Base-by-base conservation (phyloP, 2,888 invertebrate genomes). In the Hesperia comma region DNA sequence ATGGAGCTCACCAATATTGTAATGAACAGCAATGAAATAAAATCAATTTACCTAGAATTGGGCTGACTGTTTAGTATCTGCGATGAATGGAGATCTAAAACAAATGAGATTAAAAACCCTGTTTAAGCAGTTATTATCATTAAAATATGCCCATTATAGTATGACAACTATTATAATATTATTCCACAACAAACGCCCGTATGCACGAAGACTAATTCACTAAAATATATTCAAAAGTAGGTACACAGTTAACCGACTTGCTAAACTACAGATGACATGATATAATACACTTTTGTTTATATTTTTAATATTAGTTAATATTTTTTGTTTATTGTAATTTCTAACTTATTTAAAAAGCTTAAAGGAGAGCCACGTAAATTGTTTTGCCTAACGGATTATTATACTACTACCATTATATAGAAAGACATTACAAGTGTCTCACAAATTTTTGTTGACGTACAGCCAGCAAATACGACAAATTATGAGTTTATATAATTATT, bases 21-120 rank as follows among this genome's bases (percentile, higher is more conserved):
- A 46, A 49, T 19, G 12, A 49, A 19, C 19, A 12, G 19, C 12
- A 49, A 21, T 49, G 10, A 49, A 49, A 49, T 46, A 17, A 46
- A 46, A 17, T 17, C 15, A 1, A 19, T 12, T 49, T 1, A 19
- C 10, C n/a, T 49, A 19, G 19, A 19, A 21, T 49, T 49, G 19
- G 49, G 49, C 49, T 21, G 49, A 49, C 49, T 19, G 49, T 49
- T 19, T 12, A 19, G 8, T 49, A 49, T 49, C 49, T 46, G 17
- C 3, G 49, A 4, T 49, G 8, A 17, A 46, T 10, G 8, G 8
- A 26, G 2, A 8, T 15, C 46, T 15, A 46, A 7, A 46, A 46
- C 46, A 7, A 46, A 15, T 46, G 17, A 17, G 17, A 46, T 17
- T 46, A 46, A 17, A 17, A 8, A 6, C 37, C 37, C 37, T 37